Base-by-base conservation (phyloP, 2,797 vertebrate species). In the Poeciliopsis gracilis region DNA sequence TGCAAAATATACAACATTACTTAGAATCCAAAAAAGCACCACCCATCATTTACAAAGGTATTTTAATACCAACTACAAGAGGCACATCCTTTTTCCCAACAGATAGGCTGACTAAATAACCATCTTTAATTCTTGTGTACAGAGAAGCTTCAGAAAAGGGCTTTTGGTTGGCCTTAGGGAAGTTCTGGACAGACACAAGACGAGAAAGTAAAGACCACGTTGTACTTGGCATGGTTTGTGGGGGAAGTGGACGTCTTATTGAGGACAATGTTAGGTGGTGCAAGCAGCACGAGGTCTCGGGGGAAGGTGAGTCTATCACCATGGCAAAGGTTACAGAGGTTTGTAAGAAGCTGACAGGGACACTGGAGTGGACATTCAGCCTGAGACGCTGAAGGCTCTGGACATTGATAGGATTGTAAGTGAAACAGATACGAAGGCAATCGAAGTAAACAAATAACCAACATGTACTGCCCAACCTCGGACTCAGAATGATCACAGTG, bases 381-480 rank as follows among this genome's bases (percentile, higher is more conserved):
- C n/a, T 23, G n/a, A 71, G 67, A 71, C 13, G 0, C 43, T 71
- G n/a, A 71, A 46, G 41, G 43, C n/a, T 28, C 43, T 71, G n/a
- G 67, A 46, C 67, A 46, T 71, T 71, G 67, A 71, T 45, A 15
- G 43, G 43, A n/a, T 16, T 18, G 67, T 46, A 30, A 71, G 43
- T n/a, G 43, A 45, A 70, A 70, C 67, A 16, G 11, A 45, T 45
- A 70, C 41, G 15, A 45, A 70, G 67, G 41, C 41, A n/a, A 70
- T 70, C 25, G 5, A 71, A 71, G 43, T 71, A 71, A 46, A 71
- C 43, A 71, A 71, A 71, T 28, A 46, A 46, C 43, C n/a, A 46
- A 71, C 13, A n/a, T 46, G 41, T 16, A 71, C 67, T 9, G 30
- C 33, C 63, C 36, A 66, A 67, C 38, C 38, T 43, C 2, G 0